phyloP scores from a whole-genome alignment of 2,888 invertebrate genomes.

The Embidobia sp. region DNA sequence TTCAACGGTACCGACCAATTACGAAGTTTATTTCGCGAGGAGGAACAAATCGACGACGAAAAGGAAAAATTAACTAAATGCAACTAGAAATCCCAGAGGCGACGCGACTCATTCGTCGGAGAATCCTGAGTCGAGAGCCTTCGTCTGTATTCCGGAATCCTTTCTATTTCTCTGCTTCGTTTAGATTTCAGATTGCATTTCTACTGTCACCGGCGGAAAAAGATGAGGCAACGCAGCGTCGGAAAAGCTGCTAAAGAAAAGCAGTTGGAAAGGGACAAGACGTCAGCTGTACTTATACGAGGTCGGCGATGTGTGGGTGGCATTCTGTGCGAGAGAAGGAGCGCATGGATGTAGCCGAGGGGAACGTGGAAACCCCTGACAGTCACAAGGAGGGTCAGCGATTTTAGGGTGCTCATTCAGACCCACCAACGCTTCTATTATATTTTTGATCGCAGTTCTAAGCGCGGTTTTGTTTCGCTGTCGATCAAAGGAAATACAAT shows the following conservation, averaged over 20 bases:
- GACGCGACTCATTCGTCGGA: neutral
- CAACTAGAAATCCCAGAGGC: conserved; percentile 5
- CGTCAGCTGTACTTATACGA: conserved; percentile 71
- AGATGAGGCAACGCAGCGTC: conserved; percentile 27
- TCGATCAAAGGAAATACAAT: conserved; percentile 32
- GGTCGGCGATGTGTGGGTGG: conserved; percentile 67
- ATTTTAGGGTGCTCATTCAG: conserved; percentile 30
- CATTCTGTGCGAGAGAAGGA: conserved; percentile 67
- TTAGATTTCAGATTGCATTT: conserved; percentile 42
- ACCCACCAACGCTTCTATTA: conserved; percentile 1
- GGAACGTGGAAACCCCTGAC: conserved; percentile 51
- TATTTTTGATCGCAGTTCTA: conserved; percentile 40
- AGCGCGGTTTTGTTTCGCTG: conserved; percentile 9
- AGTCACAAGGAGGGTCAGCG: conserved; percentile 40
- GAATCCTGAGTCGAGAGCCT: neutral
- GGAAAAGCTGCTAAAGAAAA: conserved; percentile 50
- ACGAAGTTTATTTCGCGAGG: neutral
- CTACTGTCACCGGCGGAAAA: conserved; percentile 28
- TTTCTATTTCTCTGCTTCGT: conserved; percentile 6
- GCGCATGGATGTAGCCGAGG: conserved; percentile 11
- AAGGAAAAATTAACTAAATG: too few relatives aligned
- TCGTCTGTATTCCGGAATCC: conserved; percentile 3
- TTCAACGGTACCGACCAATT: conserved; percentile 22
- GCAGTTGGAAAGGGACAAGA: conserved; percentile 36
- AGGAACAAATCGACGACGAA: too few relatives aligned